A percentile compares a stretch with the other conserved stretches of the same genome.
Evolutionary conservation across 2,113 vertebrate species (phyloP).

Genomic region (Picathartes gymnocephalus): DNA sequence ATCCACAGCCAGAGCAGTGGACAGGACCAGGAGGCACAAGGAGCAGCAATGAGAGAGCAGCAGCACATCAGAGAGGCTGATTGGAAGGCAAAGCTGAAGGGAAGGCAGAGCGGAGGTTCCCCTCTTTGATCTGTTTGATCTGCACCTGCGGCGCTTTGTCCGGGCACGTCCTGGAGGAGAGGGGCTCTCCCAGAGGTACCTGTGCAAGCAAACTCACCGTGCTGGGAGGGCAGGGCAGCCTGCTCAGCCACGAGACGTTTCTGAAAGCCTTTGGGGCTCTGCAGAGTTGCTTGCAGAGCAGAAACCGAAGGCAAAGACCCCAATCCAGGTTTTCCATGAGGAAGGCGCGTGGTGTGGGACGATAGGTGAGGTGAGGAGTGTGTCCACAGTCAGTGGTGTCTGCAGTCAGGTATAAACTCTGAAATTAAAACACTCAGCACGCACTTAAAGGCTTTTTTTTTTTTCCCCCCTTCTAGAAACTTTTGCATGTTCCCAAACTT

Average conservation of each 20-base stretch:
- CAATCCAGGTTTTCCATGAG: rapidly evolving
- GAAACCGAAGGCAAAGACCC: neutral
- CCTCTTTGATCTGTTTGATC: neutral
- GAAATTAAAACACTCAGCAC: neutral
- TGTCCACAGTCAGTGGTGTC: neutral
- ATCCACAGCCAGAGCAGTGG: neutral
- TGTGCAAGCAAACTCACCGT: neutral
- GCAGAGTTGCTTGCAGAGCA: neutral
- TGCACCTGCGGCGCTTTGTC: neutral
- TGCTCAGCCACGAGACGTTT: neutral
- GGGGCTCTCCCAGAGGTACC: neutral
- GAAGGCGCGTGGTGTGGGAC: neutral
- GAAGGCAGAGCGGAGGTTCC: neutral
- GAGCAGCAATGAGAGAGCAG: neutral
- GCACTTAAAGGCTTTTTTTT: rapidly evolving
- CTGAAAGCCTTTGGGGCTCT: neutral
- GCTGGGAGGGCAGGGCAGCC: neutral
- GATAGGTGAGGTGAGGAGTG: neutral
- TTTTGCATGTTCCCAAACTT: neutral
- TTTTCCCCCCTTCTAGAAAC: no score
- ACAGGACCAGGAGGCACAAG: neutral
- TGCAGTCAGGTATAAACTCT: neutral
- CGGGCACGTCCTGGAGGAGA: neutral
- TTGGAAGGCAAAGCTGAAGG: neutral
- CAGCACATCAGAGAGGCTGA: neutral